Evolutionary conservation across 2,797 vertebrate genomes (phyloP).

Genomic region (Acanthopagrus latus): DNA sequence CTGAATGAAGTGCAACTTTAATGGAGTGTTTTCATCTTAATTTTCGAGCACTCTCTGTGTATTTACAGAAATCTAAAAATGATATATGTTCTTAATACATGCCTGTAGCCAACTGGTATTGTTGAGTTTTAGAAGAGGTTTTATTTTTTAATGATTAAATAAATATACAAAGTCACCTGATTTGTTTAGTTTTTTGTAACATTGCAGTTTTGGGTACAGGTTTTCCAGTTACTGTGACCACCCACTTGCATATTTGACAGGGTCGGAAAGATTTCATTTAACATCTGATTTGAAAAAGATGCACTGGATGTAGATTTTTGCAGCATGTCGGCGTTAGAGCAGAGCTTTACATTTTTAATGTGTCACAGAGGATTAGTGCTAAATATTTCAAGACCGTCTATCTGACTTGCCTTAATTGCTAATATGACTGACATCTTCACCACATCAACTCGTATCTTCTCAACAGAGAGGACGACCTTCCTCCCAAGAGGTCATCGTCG

Average conservation of each 20-base stretch:
- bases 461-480: slow-evolving; percentile 96
- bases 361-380: neutral
- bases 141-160: neutral
- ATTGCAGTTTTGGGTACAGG: neutral
- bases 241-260: neutral
- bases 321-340: neutral
- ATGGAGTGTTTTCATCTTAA: neutral
- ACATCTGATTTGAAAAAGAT: neutral
- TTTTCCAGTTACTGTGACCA: neutral
- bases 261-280: neutral
- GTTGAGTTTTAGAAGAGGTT: neutral
- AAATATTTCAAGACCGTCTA: slow-evolving; percentile 32
- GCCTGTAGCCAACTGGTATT: neutral
- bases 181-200: neutral
- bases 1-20: neutral
- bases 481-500: slow-evolving; percentile 91
- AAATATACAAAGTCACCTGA: too few relatives aligned
- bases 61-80: neutral
- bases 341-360: slow-evolving; percentile 32
- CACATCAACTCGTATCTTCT: slow-evolving; percentile 11
- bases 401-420: slow-evolving; percentile 5
- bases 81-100: too few relatives aligned
- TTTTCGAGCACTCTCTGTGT: neutral
- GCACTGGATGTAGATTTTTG: neutral
- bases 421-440: slow-evolving; percentile 12